Conservation (phyloP, 2,113 vertebrate species). For the Origma solitaria region DNA sequence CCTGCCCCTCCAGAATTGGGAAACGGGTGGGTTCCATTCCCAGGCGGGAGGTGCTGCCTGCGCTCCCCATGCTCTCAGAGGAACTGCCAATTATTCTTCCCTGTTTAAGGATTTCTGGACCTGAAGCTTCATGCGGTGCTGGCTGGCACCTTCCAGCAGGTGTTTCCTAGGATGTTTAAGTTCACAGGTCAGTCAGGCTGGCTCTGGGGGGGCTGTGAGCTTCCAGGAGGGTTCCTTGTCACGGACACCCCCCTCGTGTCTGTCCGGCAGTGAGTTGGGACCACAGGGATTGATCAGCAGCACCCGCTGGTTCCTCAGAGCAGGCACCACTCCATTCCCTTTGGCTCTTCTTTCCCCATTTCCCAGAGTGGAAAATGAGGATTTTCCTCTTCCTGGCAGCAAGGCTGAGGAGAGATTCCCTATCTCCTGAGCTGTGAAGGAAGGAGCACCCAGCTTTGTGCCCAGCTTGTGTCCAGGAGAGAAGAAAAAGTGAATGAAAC, state of each 20-base stretch:
- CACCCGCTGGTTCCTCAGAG: rapidly evolving
- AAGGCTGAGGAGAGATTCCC: neutral
- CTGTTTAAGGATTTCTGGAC: neutral
- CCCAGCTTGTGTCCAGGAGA: neutral
- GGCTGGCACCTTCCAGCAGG: neutral
- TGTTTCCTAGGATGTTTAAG: neutral
- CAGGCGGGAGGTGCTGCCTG: neutral
- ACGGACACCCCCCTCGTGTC: rapidly evolving
- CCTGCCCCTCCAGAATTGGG: neutral
- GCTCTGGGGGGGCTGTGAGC: neutral
- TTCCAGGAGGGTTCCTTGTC: neutral
- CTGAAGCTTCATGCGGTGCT: neutral
- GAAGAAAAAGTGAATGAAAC: neutral
- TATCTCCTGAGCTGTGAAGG: neutral
- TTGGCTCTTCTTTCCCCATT: neutral
- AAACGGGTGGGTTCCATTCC: rapidly evolving
- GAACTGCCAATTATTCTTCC: neutral
- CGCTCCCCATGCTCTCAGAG: neutral
- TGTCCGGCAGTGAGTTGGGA: neutral
- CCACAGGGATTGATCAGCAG: neutral
- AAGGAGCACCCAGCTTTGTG: neutral
- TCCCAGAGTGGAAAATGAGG: neutral
- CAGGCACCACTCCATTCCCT: neutral
- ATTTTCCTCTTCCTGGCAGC: neutral
- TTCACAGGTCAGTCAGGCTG: neutral